Base-by-base conservation (phyloP, 2,888 invertebrate species). In the Palloptera scutellata region DNA sequence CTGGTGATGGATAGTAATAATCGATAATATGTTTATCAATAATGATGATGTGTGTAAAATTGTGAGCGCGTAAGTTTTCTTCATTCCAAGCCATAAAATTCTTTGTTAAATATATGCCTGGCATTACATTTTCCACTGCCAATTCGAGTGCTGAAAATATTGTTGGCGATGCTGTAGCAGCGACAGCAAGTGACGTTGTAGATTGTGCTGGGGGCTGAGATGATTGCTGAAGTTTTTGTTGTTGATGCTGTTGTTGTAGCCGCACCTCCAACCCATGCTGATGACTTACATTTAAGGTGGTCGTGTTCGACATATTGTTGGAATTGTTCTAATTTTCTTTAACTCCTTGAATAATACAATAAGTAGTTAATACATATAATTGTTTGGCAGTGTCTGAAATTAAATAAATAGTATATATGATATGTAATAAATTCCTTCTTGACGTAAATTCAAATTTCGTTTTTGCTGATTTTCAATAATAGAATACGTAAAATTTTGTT, bases 21-120 rank as follows among this genome's bases (percentile, higher is more conserved):
- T 77, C 75, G 60, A 76, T 75, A 67, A 78, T 78, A 69, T 80
- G 79, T 65, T 75, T 76, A 68, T 81, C 80, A 65, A 81, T 80
- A 42, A 77, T 76, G 42, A 81, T 79, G 15, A 81, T 74, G 61
- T 80, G 79, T 58, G 78, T 79, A 57, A 80, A 79, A 17, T 78
- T 77, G 67, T 77, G 75, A 6, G 75, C 68, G 53, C 73, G 76
- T 52, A 81, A 71, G 63, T 74, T 74, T n/a, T 77, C 74, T 45
- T 75, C 69, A 60, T 76, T 77, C 78, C 79, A 80, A 48, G 72
- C 70, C 43, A 77, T 71, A 40, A 74, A 76, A 51, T 75, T 69
- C 67, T 77, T 78, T 58, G 80, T 76, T 61, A 79, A 73, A 71
- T 77, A 78, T 62, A 81, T 79, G 40, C 77, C 76, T 5, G 79